Conservation (phyloP, 2,797 vertebrate species). For the Microhierax caerulescens region DNA sequence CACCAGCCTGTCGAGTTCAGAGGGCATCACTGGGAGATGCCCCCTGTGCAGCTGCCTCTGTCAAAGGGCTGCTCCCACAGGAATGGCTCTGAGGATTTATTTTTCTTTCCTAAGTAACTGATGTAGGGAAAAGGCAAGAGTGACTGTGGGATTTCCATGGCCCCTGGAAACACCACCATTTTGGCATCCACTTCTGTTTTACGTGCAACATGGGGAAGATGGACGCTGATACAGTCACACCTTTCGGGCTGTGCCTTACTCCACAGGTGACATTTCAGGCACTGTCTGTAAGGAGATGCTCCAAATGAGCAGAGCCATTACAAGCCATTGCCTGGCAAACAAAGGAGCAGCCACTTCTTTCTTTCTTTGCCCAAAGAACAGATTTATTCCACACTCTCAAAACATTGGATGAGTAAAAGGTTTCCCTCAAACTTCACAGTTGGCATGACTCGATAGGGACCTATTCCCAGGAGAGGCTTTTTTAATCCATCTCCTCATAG, state of each 20-base stretch:
- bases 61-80: not conserved
- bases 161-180: not conserved
- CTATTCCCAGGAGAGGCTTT: not conserved
- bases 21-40: not conserved
- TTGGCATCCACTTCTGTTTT: not conserved
- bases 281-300: not conserved
- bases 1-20: fast-evolving
- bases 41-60: fast-evolving
- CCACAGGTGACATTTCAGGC: not conserved
- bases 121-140: not conserved
- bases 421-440: not conserved
- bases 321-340: not conserved
- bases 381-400: not conserved
- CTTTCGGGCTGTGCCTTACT: not conserved
- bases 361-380: not conserved
- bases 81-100: not conserved
- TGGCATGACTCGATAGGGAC: not conserved
- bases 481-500: not conserved
- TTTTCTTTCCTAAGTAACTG: not conserved
- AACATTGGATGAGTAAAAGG: not conserved
- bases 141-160: not conserved
- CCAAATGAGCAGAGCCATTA: not conserved
- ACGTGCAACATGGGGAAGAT: not conserved
- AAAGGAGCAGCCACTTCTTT: not conserved
- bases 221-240: fast-evolving